phyloP scores from a whole-genome alignment of 2,113 vertebrate species.

The Odontophorus gujanensis region DNA sequence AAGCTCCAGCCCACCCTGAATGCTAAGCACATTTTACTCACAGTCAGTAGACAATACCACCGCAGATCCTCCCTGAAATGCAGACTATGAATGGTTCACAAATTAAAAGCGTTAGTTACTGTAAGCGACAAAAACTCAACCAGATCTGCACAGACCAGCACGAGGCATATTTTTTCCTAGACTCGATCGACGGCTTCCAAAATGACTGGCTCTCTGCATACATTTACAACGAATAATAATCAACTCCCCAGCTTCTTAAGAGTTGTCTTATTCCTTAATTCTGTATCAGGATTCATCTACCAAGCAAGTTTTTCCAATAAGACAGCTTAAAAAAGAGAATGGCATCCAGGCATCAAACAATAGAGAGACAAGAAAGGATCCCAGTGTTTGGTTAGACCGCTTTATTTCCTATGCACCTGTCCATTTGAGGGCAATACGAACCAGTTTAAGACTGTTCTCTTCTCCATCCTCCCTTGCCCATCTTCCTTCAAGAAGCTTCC shows the following conservation, averaged over 20 bases:
- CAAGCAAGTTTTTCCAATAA: not conserved
- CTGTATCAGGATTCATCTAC: not conserved
- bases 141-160: not conserved
- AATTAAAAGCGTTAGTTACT: not conserved
- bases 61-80: not conserved
- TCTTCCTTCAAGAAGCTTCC: not conserved
- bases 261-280: not conserved
- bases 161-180: fast-evolving
- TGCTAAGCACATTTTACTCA: not conserved
- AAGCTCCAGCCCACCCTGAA: not conserved
- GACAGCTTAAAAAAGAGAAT: not conserved
- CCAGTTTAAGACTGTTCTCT: not conserved
- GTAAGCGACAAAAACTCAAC: fast-evolving
- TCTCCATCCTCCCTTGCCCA: not conserved
- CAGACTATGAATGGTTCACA: not conserved
- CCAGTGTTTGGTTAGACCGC: not conserved
- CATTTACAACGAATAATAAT: not conserved
- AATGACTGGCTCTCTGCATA: not conserved
- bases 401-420: not conserved
- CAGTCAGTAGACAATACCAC: not conserved
- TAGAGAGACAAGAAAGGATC: fast-evolving
- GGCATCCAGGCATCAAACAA: not conserved
- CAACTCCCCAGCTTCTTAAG: not conserved
- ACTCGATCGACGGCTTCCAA: not conserved
- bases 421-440: not conserved